Evolutionary conservation across 2,113 vertebrate species (phyloP).

Genomic region (Petaurus breviceps): DNA sequence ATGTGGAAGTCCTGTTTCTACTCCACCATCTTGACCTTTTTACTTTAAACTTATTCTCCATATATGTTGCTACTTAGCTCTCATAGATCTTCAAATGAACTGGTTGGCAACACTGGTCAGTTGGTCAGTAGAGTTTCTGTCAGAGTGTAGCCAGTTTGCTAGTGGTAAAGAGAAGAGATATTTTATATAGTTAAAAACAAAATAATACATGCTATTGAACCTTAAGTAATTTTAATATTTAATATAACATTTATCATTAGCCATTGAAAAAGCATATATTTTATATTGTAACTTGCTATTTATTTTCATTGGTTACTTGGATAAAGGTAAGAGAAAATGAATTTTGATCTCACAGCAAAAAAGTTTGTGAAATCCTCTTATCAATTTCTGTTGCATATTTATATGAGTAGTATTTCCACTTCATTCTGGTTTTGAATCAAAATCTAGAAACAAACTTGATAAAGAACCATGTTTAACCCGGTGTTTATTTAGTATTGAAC

Average conservation of each 20-base stretch:
- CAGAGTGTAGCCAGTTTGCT: neutral
- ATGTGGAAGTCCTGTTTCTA: too few species aligned
- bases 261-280: neutral
- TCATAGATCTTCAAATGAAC: neutral
- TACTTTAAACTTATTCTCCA: neutral
- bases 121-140: neutral
- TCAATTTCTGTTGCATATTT: neutral
- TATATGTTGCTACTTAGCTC: neutral
- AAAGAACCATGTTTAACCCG: neutral
- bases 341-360: neutral
- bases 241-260: neutral
- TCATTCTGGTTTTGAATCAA: neutral
- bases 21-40: too few species aligned
- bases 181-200: neutral
- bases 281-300: neutral
- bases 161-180: neutral
- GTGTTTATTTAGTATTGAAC: neutral
- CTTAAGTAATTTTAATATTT: neutral
- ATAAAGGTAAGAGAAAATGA: neutral
- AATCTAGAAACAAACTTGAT: neutral
- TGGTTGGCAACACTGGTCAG: neutral
- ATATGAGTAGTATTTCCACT: neutral
- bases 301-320: neutral
- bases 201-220: neutral
- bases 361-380: neutral